A percentile compares a stretch with the other conserved stretches of the same genome.
phyloP scores from a whole-genome alignment of 2,888 invertebrate species.

The Tupiocoris notatus region DNA sequence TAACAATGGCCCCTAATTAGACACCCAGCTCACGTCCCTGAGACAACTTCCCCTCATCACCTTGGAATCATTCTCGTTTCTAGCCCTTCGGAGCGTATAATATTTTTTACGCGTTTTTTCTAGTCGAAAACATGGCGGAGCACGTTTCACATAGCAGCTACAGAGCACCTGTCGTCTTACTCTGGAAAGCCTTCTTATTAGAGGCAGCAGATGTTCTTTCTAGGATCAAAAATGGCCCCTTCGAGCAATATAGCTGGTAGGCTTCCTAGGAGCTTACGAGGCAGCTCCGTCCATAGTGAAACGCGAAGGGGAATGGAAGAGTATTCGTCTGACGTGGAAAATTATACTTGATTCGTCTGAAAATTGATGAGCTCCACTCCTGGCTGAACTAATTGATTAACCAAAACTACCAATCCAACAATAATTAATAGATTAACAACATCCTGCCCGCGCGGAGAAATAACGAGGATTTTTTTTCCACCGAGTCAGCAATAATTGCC shows the following conservation, averaged over 20 bases:
- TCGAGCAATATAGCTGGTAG: no score
- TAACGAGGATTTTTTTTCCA: conserved; percentile 9
- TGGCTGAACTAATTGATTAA: conserved; percentile 29
- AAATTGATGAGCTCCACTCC: conserved; percentile 16
- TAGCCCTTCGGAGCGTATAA: not conserved
- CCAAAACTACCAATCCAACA: conserved; percentile 16
- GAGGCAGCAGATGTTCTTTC: not conserved
- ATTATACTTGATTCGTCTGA: not conserved
- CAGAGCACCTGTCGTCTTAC: not conserved
- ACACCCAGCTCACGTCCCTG: not conserved
- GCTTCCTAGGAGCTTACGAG: not conserved
- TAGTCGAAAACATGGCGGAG: not conserved
- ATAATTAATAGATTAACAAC: conserved; percentile 32
- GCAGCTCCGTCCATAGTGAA: not conserved
- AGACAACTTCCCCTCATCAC: not conserved
- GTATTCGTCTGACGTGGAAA: not conserved
- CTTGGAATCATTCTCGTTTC: not conserved
- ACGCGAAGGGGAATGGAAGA: not conserved
- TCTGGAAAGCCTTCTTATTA: not conserved
- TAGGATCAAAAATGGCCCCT: not conserved
- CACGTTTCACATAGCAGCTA: not conserved
- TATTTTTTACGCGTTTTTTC: not conserved
- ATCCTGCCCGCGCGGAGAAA: not conserved
- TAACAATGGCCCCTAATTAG: not conserved
- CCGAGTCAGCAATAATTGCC: not conserved